These are phyloP conservation scores for Argyra leucocephala DNA, from an alignment of 2,888 invertebrate genomes.

Conservation along the genomic window DNA sequence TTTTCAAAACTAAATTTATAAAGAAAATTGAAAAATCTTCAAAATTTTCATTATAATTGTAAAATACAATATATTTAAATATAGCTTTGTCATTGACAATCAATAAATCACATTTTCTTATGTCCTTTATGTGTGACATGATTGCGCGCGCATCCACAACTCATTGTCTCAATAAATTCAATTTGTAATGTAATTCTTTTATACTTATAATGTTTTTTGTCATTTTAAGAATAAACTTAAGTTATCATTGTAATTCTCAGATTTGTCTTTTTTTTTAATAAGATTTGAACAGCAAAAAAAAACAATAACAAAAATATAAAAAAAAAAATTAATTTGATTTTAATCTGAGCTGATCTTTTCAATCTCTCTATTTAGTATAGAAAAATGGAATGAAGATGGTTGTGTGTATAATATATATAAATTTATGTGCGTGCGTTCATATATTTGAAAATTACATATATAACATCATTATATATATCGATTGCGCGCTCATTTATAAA, in stretches of 20 bases:
- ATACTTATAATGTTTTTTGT: too few relatives aligned
- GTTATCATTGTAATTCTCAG: not conserved
- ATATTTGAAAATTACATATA: too few relatives aligned
- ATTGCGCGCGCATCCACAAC: not conserved
- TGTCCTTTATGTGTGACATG: not conserved
- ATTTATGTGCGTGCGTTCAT: too few relatives aligned
- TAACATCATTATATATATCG: too few relatives aligned
- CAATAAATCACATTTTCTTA: not conserved
- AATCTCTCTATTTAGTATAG: not conserved
- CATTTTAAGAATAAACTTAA: conserved; percentile 1
- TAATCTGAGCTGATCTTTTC: not conserved
- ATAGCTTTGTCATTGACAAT: not conserved
- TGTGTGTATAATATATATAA: too few relatives aligned
- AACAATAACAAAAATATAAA: not conserved
- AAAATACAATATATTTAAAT: not conserved
- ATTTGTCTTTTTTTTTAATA: too few relatives aligned
- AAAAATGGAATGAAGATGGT: too few relatives aligned
- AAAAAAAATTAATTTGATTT: not conserved
- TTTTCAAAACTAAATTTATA: not conserved
- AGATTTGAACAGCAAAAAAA: not conserved
- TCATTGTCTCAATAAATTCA: not conserved
- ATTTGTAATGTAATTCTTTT: not conserved
- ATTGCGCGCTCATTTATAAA: too few relatives aligned
- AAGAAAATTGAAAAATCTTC: not conserved
- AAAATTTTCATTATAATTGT: too few relatives aligned